These are phyloP conservation scores for Heliornis fulica DNA, from an alignment of 2,113 vertebrate species.

Conservation along the genomic window DNA sequence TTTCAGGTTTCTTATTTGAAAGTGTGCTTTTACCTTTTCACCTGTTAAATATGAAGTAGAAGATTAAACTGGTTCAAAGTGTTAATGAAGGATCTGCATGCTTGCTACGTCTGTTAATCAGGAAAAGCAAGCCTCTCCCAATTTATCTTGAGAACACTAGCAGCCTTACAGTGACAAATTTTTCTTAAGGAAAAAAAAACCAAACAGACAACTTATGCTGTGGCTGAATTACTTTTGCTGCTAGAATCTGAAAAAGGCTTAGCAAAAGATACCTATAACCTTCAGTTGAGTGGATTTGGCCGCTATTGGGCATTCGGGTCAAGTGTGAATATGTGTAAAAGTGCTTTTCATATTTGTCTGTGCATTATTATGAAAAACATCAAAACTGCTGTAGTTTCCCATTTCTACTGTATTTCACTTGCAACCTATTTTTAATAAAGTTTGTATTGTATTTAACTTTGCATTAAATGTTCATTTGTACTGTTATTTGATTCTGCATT, in stretches of 20 bases:
- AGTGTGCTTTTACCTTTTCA: slow-evolving; percentile 71
- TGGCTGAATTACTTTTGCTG: slow-evolving; percentile 58
- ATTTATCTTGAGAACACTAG: slow-evolving; percentile 65
- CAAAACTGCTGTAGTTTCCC: slow-evolving; percentile 81
- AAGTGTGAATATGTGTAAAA: slow-evolving; percentile 72
- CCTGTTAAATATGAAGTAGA: slow-evolving; percentile 70
- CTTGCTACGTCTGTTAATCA: slow-evolving; percentile 64
- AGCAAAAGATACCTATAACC: slow-evolving; percentile 41
- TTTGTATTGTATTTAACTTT: slow-evolving; percentile 84
- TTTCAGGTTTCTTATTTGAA: slow-evolving; percentile 72
- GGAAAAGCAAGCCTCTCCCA: slow-evolving; percentile 65
- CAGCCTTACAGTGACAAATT: slow-evolving; percentile 42
- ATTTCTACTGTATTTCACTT: slow-evolving; percentile 85
- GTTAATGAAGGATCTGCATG: slow-evolving; percentile 69
- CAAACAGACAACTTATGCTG: slow-evolving; percentile 4
- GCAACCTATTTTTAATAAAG: slow-evolving; percentile 87
- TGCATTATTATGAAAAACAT: slow-evolving; percentile 70
- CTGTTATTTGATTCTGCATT: background rate
- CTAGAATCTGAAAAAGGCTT: slow-evolving; percentile 58
- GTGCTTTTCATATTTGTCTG: slow-evolving; percentile 72
- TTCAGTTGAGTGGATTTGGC: slow-evolving; percentile 58
- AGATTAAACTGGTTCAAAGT: slow-evolving; percentile 47
- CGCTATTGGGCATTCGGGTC: slow-evolving; percentile 59
- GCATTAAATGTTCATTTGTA: slow-evolving; percentile 59
- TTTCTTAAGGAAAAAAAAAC: slow-evolving; percentile 17